Base-by-base conservation (phyloP, 2,113 vertebrate genomes). In the Tragelaphus buxtoni region DNA sequence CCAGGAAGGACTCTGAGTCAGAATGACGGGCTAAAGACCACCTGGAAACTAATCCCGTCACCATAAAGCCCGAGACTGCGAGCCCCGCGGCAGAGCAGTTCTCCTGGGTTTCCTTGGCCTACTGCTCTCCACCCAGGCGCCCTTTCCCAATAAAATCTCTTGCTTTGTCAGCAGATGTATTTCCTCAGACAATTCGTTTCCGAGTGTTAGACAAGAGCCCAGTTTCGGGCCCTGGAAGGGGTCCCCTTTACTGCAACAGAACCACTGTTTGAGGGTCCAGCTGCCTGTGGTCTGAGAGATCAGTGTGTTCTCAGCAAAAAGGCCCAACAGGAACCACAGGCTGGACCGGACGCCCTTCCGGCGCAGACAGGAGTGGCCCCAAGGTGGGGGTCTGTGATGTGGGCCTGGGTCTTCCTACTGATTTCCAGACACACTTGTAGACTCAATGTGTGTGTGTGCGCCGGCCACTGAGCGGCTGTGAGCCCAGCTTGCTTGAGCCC, bases 101-200 rank as follows among this genome's bases (percentile, higher is more conserved):
- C 58, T 30, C 26, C 61, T n/a, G 61, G 61, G 61, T 2, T 18
- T 16, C 61, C 61, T 65, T 4, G 3, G 7, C 61, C 61, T 65
- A 0, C 61, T 65, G 32, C 30, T 9, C 32, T n/a, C 32, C 32
- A 2, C 32, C 30, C 1, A 0, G 61, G 8, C 0, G 4, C 32
- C 32, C 61, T 65, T 65, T 65, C 32, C 61, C 61, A 9, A 1
- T 65, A 61, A 65, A n/a, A 18, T n/a, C 61, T 65, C 61, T 18
- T 65, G 61, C 61, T 65, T 65, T 65, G 61, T 65, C 32, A 65
- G 32, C 61, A n/a, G 32, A n/a, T n/a, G 32, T 9, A 32, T n/a
- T 7, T 65, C 32, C 61, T n/a, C 8, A 4, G 61, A 65, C 32
- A n/a, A 4, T n/a, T n/a, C 32, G n/a, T n/a, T 65, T 65, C 32